phyloP scores from a whole-genome alignment of 2,113 vertebrate species.

The Pomatostomus ruficeps region DNA sequence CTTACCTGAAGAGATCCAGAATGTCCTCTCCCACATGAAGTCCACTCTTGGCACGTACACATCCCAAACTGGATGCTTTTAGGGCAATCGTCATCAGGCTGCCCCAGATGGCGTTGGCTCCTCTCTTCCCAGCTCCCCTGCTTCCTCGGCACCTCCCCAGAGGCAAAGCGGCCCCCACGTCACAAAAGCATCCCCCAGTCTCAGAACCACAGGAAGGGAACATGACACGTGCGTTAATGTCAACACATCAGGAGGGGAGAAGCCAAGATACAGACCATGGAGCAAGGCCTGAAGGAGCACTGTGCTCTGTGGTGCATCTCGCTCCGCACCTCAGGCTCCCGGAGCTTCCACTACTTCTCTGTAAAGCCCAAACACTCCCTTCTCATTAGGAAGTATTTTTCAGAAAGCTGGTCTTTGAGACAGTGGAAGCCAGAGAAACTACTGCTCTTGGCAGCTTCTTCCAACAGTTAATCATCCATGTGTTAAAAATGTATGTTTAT shows the following conservation, averaged over 20 bases:
- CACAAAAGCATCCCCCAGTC: background rate
- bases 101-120: background rate
- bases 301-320: rapidly evolving
- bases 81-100: background rate
- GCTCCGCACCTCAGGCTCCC: background rate
- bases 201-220: background rate
- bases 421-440: background rate
- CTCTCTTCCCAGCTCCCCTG: background rate
- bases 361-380: background rate
- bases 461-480: background rate
- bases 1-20: conserved; percentile 24
- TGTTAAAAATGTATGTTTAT: conserved; percentile 31
- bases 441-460: background rate
- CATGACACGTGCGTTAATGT: rapidly evolving
- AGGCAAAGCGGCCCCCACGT: rapidly evolving
- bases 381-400: background rate
- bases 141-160: rapidly evolving
- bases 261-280: background rate
- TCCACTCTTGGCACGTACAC: background rate
- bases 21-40: background rate
- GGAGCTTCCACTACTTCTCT: background rate
- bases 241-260: background rate
- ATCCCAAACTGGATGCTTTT: background rate
- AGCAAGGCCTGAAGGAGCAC: background rate
- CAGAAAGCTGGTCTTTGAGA: background rate